A percentile compares a stretch with the other conserved stretches of the same genome.
Conservation (phyloP, 2,888 invertebrate genomes). For the Dilophus febrilis region DNA sequence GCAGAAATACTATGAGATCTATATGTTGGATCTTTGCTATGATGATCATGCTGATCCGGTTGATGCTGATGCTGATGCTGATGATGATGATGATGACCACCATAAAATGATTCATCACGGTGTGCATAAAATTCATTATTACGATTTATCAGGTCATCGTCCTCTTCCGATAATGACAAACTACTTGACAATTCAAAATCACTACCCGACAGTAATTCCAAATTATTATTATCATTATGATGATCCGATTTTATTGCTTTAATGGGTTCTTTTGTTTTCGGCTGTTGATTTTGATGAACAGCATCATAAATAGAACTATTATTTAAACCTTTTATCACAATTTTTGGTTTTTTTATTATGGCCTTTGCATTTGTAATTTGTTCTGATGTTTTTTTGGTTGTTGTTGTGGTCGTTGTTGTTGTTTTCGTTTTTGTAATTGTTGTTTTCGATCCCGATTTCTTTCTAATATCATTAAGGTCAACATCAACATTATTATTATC, state of each 20-base stretch:
- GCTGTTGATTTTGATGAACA: constrained; percentile 38
- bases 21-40: too few relatives aligned
- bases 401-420: not conserved
- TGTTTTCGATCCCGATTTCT: constrained; percentile 18
- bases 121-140: too few relatives aligned
- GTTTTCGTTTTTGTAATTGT: constrained; percentile 15
- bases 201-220: too few relatives aligned
- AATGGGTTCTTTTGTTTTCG: constrained; percentile 42
- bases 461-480: too few relatives aligned
- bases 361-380: constrained; percentile 8
- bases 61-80: too few relatives aligned
- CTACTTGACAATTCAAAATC: constrained; percentile 9
- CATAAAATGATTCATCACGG: too few relatives aligned
- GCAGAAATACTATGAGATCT: too few relatives aligned
- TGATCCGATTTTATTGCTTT: constrained; percentile 26
- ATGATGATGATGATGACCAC: too few relatives aligned
- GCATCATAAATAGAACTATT: constrained; percentile 48
- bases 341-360: constrained; percentile 34
- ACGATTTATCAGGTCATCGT: constrained; percentile 19
- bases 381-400: constrained; percentile 4
- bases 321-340: constrained; percentile 50
- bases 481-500: too few relatives aligned
- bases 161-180: constrained; percentile 27
- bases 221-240: not conserved
- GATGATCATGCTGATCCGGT: too few relatives aligned